Conservation (phyloP, 2,113 vertebrate genomes). For the Pteronura brasiliensis region DNA sequence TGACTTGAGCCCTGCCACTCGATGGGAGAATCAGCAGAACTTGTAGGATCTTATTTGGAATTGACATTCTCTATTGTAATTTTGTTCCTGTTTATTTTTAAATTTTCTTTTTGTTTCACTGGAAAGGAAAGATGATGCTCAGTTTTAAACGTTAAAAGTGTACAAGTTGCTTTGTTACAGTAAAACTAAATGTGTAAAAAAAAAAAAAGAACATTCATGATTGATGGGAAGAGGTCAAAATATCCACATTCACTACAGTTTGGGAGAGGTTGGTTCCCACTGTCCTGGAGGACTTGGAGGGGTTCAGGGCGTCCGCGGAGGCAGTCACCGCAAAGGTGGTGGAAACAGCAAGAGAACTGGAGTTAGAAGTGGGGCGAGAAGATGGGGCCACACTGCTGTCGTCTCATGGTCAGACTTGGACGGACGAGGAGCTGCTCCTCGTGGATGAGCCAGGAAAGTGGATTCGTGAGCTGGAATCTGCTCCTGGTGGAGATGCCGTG, state of each 20-base stretch:
- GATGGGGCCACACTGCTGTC: fast-evolving
- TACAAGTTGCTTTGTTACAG: too few relatives aligned
- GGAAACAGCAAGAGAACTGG: not conserved
- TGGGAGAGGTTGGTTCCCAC: not conserved
- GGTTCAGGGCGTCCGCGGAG: fast-evolving
- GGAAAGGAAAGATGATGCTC: too few relatives aligned
- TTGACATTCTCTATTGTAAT: too few relatives aligned
- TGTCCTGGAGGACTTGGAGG: not conserved
- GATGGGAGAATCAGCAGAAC: too few relatives aligned
- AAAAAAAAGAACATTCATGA: not conserved
- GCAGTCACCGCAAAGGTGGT: not conserved
- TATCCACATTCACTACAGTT: not conserved
- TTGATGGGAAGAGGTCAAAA: not conserved
- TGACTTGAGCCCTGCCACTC: too few relatives aligned
- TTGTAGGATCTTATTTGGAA: too few relatives aligned
- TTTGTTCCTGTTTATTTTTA: too few relatives aligned
- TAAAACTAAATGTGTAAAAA: too few relatives aligned
- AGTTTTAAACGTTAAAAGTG: too few relatives aligned
- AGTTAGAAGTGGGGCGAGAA: not conserved
- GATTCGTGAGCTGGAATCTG: not conserved
- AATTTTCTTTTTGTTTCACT: too few relatives aligned
- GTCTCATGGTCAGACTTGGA: not conserved
- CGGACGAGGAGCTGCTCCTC: not conserved
- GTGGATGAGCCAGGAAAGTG: not conserved
- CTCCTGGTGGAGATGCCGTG: not conserved